Percentiles rank a stretch among this genome's conserved stretches.
phyloP scores from a whole-genome alignment of 2,113 vertebrate species.

The Spheniscus mendiculus region DNA sequence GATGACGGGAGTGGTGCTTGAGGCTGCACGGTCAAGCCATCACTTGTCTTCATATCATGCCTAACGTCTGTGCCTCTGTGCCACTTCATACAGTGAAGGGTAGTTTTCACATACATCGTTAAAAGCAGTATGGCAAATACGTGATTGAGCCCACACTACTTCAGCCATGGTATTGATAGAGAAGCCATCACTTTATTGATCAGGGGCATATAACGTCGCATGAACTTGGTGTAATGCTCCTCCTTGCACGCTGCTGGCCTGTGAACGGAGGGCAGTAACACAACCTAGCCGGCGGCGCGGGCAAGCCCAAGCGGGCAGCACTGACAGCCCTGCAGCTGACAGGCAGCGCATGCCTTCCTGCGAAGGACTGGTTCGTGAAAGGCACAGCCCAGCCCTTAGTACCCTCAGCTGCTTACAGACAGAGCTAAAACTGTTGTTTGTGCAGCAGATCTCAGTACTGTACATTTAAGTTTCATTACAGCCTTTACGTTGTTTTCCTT shows the following conservation, averaged over 20 bases:
- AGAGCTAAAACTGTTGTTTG: not conserved
- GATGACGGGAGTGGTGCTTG: not conserved
- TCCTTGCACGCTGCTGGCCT: too few relatives aligned
- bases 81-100: not conserved
- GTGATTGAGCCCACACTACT: not conserved
- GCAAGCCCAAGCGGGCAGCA: not conserved
- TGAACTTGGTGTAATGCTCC: not conserved
- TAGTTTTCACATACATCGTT: fast-evolving
- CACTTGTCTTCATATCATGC: not conserved
- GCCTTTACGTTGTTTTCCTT: not conserved
- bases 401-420: not conserved
- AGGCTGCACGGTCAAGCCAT: not conserved
- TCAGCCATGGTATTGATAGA: not conserved
- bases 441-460: not conserved
- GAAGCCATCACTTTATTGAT: not conserved
- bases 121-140: not conserved
- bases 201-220: not conserved
- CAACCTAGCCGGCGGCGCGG: fast-evolving
- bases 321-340: fast-evolving
- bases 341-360: not conserved
- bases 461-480: not conserved
- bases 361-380: not conserved
- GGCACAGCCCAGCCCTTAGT: not conserved
- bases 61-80: not conserved
- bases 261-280: not conserved